Conservation (phyloP, 2,113 vertebrate species). For the Phrynosoma platyrhinos region DNA sequence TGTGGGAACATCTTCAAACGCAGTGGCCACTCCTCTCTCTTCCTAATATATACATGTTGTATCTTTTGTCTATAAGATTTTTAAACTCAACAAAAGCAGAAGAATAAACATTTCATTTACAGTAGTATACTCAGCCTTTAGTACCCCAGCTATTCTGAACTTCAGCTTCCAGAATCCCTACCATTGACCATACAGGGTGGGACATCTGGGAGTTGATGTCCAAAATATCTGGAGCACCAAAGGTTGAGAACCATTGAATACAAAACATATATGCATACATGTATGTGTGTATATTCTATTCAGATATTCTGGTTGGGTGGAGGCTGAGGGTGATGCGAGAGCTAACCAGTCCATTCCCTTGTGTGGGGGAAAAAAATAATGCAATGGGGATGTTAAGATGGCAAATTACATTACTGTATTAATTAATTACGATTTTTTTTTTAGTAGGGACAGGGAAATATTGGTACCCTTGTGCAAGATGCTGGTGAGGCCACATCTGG, state of each 20-base stretch:
- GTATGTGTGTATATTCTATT: background rate
- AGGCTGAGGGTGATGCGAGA: background rate
- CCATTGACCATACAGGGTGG: no score
- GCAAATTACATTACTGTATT: background rate
- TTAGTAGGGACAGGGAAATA: background rate
- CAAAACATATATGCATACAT: background rate
- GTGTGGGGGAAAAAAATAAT: background rate
- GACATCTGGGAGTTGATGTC: no score
- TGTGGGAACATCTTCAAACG: no score
- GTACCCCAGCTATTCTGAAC: no score
- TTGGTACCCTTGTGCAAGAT: background rate
- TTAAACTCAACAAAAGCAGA: background rate
- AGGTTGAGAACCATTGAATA: no score
- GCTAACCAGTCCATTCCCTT: background rate
- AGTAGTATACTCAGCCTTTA: no score
- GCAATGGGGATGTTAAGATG: background rate
- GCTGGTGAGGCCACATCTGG: background rate
- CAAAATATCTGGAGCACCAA: no score
- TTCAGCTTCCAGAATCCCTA: no score
- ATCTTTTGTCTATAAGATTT: background rate
- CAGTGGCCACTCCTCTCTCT: background rate
- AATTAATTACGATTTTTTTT: background rate
- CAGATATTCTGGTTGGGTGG: background rate
- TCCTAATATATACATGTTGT: background rate
- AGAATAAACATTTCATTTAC: no score